Base-by-base conservation (phyloP, 1,140 invertebrate species). In the Drosophila nasuta region DNA sequence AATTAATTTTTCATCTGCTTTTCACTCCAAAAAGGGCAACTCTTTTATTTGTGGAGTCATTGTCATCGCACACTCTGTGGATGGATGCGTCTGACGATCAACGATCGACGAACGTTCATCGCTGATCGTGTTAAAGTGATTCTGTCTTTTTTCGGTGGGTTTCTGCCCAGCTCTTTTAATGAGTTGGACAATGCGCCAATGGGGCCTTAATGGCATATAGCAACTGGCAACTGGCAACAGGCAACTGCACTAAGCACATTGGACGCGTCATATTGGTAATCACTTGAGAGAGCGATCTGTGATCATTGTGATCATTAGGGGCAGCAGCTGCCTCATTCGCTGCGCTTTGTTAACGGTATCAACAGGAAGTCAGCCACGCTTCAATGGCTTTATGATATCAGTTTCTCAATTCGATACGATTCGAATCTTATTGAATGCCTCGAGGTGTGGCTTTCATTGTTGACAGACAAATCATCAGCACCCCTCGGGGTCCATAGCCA, bases 1-100 rank as follows among this genome's bases (percentile, higher is more conserved):
- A 89, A 89, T 89, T 89, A 89, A 89, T 89, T 76, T 89, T 90
- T 89, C 86, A 89, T 89, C 81, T 89, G 82, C 62, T 71, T 63
- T 71, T 57, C 52, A 58, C 38, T 58, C 45, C 56, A 30, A 59
- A 48, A 46, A 54, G n/a, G 25, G 38, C 78, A 62, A 63, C 66
- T 81, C 64, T 83, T 89, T 88, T 81, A 63, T 13, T 25, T 88
- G 85, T 85, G 35, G 45, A 89, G 85, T 88, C 85, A 88, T 89
- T 56, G 82, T 58, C 59, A 67, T 25, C 20, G 78, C 60, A 48
- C 54, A 59, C 8, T 41, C 4, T n/a, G 38, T 71, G 15, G 60
- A 49, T 67, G 45, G 56, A 57, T 60, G 64, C 60, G 49, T 45
- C 49, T 15, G 56, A 13, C 30, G 51, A 38, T 38, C 35, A 10